phyloP scores from a whole-genome alignment of 2,888 invertebrate genomes.

The Seira musarum region DNA sequence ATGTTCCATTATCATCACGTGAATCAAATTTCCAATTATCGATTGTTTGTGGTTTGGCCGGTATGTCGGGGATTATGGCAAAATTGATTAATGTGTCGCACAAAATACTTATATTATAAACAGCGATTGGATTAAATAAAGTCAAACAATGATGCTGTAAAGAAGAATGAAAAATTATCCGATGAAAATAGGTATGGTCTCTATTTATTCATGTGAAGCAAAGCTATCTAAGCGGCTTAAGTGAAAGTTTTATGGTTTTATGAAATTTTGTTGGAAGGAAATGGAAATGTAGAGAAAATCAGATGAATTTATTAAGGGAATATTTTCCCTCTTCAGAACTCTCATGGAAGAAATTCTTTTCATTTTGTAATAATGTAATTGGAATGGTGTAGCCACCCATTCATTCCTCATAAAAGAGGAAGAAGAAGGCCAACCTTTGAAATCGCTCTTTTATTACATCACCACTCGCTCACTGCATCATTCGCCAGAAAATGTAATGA shows the following conservation, averaged over 20 bases:
- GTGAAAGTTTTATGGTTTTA: background rate
- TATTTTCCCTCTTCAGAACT: too few species aligned
- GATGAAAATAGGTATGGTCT: background rate
- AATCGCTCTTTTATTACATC: background rate
- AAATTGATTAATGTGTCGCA: background rate
- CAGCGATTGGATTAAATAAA: background rate
- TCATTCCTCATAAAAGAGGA: background rate
- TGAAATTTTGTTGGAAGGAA: conserved; percentile 8
- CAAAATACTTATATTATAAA: background rate
- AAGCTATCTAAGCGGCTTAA: conserved; percentile 11
- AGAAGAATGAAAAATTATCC: conserved; percentile 5
- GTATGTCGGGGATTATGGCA: background rate
- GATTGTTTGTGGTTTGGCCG: background rate
- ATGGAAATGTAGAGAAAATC: background rate
- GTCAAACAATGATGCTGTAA: background rate
- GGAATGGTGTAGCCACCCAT: background rate
- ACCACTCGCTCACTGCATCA: too few species aligned
- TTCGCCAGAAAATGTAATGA: background rate
- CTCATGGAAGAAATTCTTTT: background rate
- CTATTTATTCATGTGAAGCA: background rate
- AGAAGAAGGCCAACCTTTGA: background rate
- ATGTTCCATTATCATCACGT: background rate
- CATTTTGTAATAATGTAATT: conserved; percentile 3
- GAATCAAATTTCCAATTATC: background rate
- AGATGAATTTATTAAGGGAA: conserved; percentile 1